phyloP scores from a whole-genome alignment of 2,888 invertebrate genomes.

The Alviniconcha strummeri region DNA sequence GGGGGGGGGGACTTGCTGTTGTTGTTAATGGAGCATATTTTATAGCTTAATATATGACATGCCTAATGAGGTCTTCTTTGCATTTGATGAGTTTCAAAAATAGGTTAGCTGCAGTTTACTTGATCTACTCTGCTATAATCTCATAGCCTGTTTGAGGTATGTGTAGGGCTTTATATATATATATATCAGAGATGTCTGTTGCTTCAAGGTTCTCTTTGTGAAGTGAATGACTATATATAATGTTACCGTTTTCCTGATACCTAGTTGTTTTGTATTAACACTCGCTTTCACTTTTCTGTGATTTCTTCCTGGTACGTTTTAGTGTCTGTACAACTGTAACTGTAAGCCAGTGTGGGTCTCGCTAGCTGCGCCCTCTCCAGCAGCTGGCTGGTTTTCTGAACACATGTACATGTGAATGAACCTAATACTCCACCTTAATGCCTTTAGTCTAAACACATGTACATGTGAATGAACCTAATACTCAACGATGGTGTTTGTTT shows the following conservation, averaged over 20 bases:
- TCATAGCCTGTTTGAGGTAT: too few species aligned
- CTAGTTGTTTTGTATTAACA: constrained; percentile 20
- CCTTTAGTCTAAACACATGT: neutral
- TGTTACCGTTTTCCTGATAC: constrained; percentile 13
- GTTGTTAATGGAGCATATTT: too few species aligned
- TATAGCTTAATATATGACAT: too few species aligned
- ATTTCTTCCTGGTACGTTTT: neutral
- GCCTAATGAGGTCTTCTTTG: too few species aligned
- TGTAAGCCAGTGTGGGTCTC: constrained; percentile 5
- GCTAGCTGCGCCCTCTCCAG: constrained; percentile 6
- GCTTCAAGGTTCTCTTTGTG: neutral
- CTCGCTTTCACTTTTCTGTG: constrained; percentile 8
- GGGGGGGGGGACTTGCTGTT: neutral
- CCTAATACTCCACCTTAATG: neutral
- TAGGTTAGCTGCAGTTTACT: too few species aligned
- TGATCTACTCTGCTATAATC: too few species aligned
- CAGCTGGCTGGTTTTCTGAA: neutral
- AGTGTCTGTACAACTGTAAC: neutral
- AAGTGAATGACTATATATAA: constrained; percentile 11
- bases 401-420: constrained; percentile 3
- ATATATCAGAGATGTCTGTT: too few species aligned
- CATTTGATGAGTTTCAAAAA: too few species aligned
- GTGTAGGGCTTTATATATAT: too few species aligned
- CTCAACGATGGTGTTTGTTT: neutral
- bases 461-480: neutral